These are phyloP conservation scores for Pseudorhiza aurosa DNA, from an alignment of 30 jellyfish, hydroid and myxozoan genomes.

Conservation along the genomic window DNA sequence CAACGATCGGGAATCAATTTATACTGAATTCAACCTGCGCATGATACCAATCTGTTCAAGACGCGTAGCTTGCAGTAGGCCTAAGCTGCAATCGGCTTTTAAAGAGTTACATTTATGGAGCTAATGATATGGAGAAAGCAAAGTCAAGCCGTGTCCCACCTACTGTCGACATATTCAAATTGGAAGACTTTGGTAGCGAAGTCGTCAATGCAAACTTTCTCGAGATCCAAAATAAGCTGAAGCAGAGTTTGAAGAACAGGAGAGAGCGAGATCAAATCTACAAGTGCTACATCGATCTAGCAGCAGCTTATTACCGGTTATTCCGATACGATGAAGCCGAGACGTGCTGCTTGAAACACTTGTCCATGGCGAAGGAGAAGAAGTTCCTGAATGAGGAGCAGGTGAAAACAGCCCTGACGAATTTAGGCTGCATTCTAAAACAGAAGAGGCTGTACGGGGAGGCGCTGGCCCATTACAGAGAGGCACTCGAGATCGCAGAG, in stretches of 20 bases:
- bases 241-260: constrained; percentile 53
- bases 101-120: too few species aligned
- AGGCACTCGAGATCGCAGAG: constrained; percentile 91
- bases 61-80: too few species aligned
- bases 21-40: background rate
- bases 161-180: constrained; percentile 73
- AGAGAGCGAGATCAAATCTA: constrained; percentile 57
- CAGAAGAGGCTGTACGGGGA: constrained; percentile 75
- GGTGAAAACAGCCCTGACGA: constrained; percentile 80
- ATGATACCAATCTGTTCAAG: too few species aligned
- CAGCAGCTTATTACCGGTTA: constrained; percentile 88
- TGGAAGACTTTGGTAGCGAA: constrained; percentile 79
- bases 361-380: constrained; percentile 80
- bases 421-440: constrained; percentile 76
- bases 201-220: constrained; percentile 37
- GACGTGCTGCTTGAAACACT: constrained; percentile 76
- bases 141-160: constrained; percentile 66
- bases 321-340: constrained; percentile 94
- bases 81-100: too few species aligned
- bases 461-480: constrained; percentile 82
- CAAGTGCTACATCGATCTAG: constrained; percentile 54
- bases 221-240: constrained; percentile 77
- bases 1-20: too few species aligned
- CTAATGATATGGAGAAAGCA: constrained; percentile 4
- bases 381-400: constrained; percentile 72